Conservation (phyloP, 2,888 invertebrate genomes). For the Eucriotettix oculatus region DNA sequence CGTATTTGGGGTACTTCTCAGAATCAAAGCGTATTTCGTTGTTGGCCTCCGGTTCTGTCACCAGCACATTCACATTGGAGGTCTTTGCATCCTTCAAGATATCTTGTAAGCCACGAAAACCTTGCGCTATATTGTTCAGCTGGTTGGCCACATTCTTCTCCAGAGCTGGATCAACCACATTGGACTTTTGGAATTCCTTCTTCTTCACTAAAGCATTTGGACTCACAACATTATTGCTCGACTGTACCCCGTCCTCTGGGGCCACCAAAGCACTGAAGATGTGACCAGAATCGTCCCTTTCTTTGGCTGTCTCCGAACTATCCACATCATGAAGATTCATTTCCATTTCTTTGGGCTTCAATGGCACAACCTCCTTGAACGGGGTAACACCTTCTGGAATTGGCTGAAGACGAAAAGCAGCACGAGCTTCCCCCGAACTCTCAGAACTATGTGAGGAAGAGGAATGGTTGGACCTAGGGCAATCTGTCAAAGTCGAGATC, state of each 20-base stretch:
- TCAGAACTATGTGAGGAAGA: conserved; percentile 15
- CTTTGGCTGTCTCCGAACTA: neutral
- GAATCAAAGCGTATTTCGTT: conserved; percentile 36
- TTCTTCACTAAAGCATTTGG: neutral
- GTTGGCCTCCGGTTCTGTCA: conserved; percentile 25
- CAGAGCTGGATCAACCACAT: conserved; percentile 3
- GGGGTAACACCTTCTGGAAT: conserved; percentile 17
- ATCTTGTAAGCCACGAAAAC: conserved; percentile 27
- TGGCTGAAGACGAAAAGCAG: conserved; percentile 15
- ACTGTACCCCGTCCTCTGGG: too few species aligned
- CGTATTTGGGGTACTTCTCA: conserved; percentile 36
- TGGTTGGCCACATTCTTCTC: conserved; percentile 17
- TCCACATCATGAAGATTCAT: neutral
- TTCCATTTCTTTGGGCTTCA: conserved; percentile 1
- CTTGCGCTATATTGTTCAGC: conserved; percentile 19
- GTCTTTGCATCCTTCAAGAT: conserved; percentile 40
- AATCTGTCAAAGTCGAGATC: conserved; percentile 2
- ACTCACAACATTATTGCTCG: conserved; percentile 5
- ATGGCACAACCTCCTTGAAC: conserved; percentile 5
- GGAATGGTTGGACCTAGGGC: conserved; percentile 9
- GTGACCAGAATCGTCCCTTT: neutral
- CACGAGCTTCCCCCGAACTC: conserved; percentile 13
- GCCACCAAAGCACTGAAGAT: neutral
- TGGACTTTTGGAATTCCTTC: neutral
- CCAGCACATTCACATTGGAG: conserved; percentile 37